These are phyloP conservation scores for Stegodyphus mimosarum DNA, from an alignment of 1,140 invertebrate genomes.

Conservation along the genomic window DNA sequence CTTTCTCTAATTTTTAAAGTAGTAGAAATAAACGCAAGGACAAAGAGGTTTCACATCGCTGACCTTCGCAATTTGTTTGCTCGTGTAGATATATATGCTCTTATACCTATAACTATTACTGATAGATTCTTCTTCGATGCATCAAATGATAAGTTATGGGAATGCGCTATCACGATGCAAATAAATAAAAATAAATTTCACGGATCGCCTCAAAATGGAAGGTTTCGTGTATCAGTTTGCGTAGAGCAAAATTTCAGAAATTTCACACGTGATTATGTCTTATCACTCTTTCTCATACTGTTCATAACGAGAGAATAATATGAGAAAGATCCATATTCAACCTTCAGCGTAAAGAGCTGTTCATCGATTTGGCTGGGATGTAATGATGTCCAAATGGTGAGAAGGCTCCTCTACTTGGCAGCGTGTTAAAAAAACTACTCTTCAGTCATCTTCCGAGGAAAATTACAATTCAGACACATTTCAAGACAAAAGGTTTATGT, in stretches of 20 bases:
- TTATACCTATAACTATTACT: too few species aligned
- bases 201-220: too few species aligned
- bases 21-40: too few species aligned
- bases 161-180: too few species aligned
- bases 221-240: not conserved
- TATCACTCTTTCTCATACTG: constrained; percentile 33
- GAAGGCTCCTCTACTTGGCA: not conserved
- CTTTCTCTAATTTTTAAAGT: too few species aligned
- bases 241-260: not conserved
- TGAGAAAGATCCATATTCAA: constrained; percentile 6
- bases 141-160: too few species aligned
- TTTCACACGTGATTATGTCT: constrained; percentile 51
- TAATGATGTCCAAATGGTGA: constrained; percentile 44
- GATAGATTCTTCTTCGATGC: too few species aligned
- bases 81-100: too few species aligned
- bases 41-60: too few species aligned
- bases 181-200: too few species aligned
- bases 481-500: constrained; percentile 53
- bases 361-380: not conserved
- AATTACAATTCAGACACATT: constrained; percentile 31
- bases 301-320: constrained; percentile 47
- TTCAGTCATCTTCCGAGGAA: constrained; percentile 31
- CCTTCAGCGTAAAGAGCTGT: not conserved
- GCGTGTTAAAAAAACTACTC: not conserved
- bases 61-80: too few species aligned